Evolutionary conservation across 1,140 invertebrate species (phyloP), one percentile per base, ranked within the genome.

Genomic region (Asbolus verrucosus): DNA sequence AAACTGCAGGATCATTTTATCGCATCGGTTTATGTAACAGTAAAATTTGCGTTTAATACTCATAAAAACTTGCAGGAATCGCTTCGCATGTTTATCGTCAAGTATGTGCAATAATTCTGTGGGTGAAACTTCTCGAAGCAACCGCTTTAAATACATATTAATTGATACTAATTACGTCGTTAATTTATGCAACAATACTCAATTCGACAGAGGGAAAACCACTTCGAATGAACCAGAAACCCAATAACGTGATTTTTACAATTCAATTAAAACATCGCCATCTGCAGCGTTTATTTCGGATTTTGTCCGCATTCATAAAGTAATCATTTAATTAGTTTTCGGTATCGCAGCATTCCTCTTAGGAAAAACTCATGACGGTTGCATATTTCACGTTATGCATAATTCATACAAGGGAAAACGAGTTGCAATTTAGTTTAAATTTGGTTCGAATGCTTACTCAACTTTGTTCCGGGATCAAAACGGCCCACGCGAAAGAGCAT

Each of bases 361-460:
- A 21, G 11, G 21, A 54, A 27, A 54, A 27, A 54, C 21, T 1
- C 2, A 16, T 18, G 19, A 27, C 19, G 19, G 46, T 27, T 27
- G 46, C 46, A 24, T 14, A 54, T 24, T n/a, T 46, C 41, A 18
- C 31, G 30, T 36, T 62, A 63, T 63, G 39, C 61, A 63, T 63
- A 41, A 63, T 63, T 63, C 61, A 63, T 63, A 9, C 13, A n/a
- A 24, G 16, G 50, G 11, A 59, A 63, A 41, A 38, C 61, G 33
- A 21, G 33, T 39, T 63, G 61, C 61, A 63, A 63, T 63, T 63
- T 63, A 63, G 33, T 63, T 63, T 38, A 41, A 41, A 41, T 63
- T 63, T 41, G 19, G 21, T 63, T 39, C 61, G 33, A 63, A 18
- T 63, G 61, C 33, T 63, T 63, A 41, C 33, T 63, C 61, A 63